Evolutionary conservation across 2,113 vertebrate genomes (phyloP), one percentile per base, ranked within the genome.

Genomic region (Cyanocitta stelleri): DNA sequence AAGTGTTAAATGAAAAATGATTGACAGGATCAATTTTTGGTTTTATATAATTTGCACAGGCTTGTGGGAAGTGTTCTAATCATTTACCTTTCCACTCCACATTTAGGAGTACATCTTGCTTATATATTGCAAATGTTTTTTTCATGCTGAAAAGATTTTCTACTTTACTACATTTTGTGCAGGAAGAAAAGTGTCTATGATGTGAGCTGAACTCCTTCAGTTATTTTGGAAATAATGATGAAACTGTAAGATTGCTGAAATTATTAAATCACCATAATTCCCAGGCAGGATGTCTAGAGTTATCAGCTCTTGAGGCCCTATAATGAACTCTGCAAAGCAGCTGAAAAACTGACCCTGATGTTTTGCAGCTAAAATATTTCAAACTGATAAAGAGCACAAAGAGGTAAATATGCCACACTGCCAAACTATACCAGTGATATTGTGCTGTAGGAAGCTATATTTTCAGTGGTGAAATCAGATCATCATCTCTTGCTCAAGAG

Each of bases 1-100:
- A 96, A 95, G 85, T 86, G 64, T 93, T 96, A 96, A 96, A 95
- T 78, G 56, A 89, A 84, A 96, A 90, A 86, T 88, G 93, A 93
- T 88, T 96, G 93, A 94, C 88, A 86, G 56, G 55, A 33, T 16
- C 71, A 79, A 84, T 61, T 61, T 71, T 88, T 90, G 43, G 37
- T 84, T 90, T 93, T 83, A 64, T 84, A 12, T 75, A 37, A 94
- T 93, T 88, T 95, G 24, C 61, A 80, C 20, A 32, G 90, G 24
- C 41, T 95, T 88, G 16, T 95, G 88, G 92, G 63, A 93, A 95
- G 86, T 86, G 49, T 90, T 91, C 59, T 86, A 80, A 83, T 91
- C 1, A 63, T 96, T 88, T 92, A 37, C 33, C 27, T 94, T 80
- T 73, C 55, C 67, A 90, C 35, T 96, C 39, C 35, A 66, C 33